phyloP scores from a whole-genome alignment of 2,113 vertebrate species.

The Spea multiplicata region DNA sequence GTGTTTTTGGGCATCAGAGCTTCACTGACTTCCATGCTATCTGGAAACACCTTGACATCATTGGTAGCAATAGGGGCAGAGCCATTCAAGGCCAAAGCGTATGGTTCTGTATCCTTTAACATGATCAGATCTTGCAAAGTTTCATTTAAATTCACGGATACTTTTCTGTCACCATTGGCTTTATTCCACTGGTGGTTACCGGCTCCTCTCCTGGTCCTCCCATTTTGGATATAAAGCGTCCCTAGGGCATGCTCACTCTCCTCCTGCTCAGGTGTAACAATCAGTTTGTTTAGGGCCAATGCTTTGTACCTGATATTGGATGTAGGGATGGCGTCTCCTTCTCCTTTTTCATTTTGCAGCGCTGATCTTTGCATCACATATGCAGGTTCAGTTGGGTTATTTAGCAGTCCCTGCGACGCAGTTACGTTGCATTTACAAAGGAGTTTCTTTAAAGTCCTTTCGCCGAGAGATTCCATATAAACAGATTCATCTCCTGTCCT shows the following conservation, averaged over 20 bases:
- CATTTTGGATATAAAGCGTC: conserved; percentile 22
- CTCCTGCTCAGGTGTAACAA: neutral
- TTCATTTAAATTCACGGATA: conserved; percentile 23
- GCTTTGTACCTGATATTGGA: neutral
- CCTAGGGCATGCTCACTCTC: conserved; percentile 24
- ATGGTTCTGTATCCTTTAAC: conserved; percentile 58
- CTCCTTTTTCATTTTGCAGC: neutral
- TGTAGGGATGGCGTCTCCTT: neutral
- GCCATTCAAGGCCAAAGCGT: conserved; percentile 74
- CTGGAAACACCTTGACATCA: conserved; percentile 51
- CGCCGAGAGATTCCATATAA: neutral
- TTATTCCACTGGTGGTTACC: conserved; percentile 13
- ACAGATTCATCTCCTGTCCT: neutral
- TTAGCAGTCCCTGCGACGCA: neutral
- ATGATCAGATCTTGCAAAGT: conserved; percentile 23
- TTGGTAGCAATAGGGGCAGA: conserved; percentile 53
- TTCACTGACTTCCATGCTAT: conserved; percentile 56
- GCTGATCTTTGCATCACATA: neutral
- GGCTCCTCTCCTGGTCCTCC: conserved; percentile 60
- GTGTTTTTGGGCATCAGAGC: conserved; percentile 56
- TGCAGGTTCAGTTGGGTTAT: neutral
- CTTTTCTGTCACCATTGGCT: conserved; percentile 37
- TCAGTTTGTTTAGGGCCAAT: conserved; percentile 48
- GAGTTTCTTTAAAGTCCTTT: conserved; percentile 23
- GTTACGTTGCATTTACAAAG: conserved; percentile 10